Conservation (phyloP, 2,797 vertebrate species). For the Sparidentex hasta region DNA sequence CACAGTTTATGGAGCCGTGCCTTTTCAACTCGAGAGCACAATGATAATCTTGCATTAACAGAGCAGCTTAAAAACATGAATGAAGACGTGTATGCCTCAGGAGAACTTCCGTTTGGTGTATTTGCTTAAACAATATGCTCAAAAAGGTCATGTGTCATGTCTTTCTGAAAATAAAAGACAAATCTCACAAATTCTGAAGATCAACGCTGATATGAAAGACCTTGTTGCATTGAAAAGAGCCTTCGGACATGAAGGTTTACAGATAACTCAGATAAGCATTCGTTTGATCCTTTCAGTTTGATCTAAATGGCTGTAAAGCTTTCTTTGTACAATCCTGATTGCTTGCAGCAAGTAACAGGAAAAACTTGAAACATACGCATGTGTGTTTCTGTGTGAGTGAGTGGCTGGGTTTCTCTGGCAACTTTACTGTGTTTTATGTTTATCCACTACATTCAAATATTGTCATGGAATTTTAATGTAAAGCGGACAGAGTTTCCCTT, state of each 20-base stretch:
- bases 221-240: constrained; percentile 10
- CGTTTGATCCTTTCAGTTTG: background rate
- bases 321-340: background rate
- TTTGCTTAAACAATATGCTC: constrained; percentile 47
- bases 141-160: constrained; percentile 52
- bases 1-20: constrained; percentile 64
- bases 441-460: background rate
- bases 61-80: constrained; percentile 63
- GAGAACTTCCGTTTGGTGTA: constrained; percentile 41
- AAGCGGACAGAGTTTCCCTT: background rate
- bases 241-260: background rate
- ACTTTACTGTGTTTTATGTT: background rate
- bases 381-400: background rate
- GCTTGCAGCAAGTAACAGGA: background rate
- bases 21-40: constrained; percentile 72
- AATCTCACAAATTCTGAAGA: background rate
- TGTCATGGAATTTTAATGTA: constrained; percentile 12
- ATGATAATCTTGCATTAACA: constrained; percentile 70
- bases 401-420: background rate
- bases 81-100: constrained; percentile 52
- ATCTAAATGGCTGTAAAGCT: background rate
- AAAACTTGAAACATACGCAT: background rate
- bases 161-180: constrained; percentile 32
- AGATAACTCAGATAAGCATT: too few species aligned
- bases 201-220: background rate